phyloP scores from a whole-genome alignment of 2,888 invertebrate genomes.

The Perizoma flavofasciatum region DNA sequence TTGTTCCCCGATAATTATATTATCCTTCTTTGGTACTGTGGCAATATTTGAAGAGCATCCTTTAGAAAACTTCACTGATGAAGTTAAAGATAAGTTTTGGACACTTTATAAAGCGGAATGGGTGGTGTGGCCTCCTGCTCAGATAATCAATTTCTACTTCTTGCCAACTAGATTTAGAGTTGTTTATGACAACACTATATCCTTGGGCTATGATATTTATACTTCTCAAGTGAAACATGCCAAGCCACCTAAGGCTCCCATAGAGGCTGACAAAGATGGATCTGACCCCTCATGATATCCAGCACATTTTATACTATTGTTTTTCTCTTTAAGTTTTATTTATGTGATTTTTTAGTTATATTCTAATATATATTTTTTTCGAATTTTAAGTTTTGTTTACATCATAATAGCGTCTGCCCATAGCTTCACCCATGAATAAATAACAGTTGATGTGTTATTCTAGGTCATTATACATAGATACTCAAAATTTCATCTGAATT shows the following conservation, averaged over 20 bases:
- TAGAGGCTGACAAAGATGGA: slow-evolving; percentile 4
- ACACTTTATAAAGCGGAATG: slow-evolving; percentile 94
- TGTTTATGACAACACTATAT: slow-evolving; percentile 93
- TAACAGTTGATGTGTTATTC: too few species aligned
- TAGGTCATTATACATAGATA: too few species aligned
- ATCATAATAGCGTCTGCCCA: background rate
- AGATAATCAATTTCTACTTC: slow-evolving; percentile 95
- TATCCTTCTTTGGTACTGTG: slow-evolving; percentile 90
- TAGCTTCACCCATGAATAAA: too few species aligned
- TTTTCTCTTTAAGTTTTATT: background rate
- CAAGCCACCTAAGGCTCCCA: slow-evolving; percentile 42
- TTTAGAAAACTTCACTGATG: slow-evolving; percentile 84
- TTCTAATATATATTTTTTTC: background rate
- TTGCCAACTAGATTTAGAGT: slow-evolving; percentile 92
- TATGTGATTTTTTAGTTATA: background rate
- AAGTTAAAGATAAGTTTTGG: slow-evolving; percentile 89
- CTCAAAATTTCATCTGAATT: too few species aligned
- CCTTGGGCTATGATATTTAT: slow-evolving; percentile 93
- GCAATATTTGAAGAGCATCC: slow-evolving; percentile 88
- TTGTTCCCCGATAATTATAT: slow-evolving; percentile 91
- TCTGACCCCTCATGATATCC: background rate
- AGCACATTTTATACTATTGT: background rate
- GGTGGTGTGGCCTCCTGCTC: slow-evolving; percentile 96
- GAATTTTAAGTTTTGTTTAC: background rate
- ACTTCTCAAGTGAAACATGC: slow-evolving; percentile 91